A percentile compares a stretch with the other conserved stretches of the same genome.
Evolutionary conservation across 2,797 vertebrate genomes (phyloP).

Genomic region (Simalia tracyae): DNA sequence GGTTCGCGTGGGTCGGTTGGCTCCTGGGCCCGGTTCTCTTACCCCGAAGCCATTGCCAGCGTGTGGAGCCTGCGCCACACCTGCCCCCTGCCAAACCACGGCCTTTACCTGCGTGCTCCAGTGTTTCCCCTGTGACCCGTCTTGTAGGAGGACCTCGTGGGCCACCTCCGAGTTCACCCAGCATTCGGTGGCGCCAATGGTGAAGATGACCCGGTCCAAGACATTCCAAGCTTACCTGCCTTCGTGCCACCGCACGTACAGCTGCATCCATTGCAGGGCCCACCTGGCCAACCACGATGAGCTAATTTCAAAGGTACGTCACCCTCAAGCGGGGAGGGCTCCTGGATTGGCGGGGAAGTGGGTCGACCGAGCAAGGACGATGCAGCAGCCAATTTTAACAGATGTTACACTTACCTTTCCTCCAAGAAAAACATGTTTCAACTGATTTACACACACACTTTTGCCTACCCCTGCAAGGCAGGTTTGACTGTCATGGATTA

Average conservation of each 20-base stretch:
- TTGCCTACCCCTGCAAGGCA: no score
- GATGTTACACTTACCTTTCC: neutral
- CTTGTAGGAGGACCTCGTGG: constrained; percentile 96
- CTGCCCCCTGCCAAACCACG: constrained; percentile 89
- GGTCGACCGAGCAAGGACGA: neutral
- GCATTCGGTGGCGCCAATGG: constrained; percentile 85
- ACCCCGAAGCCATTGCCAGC: constrained; percentile 69
- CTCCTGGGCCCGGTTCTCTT: constrained; percentile 38
- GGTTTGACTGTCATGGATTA: no score
- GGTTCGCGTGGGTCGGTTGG: constrained; percentile 48
- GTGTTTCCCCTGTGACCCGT: constrained; percentile 98
- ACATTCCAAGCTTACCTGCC: constrained; percentile 98
- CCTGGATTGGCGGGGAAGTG: neutral
- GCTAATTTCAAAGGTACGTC: constrained; percentile 95
- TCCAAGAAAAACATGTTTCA: neutral
- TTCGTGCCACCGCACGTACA: constrained; percentile 97
- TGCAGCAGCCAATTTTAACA: neutral
- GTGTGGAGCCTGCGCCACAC: constrained; percentile 88
- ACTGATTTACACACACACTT: no score
- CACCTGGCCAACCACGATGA: constrained; percentile 98
- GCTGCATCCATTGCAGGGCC: constrained; percentile 98
- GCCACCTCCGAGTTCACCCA: constrained; percentile 85
- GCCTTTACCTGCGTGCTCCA: constrained; percentile 99
- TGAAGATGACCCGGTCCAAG: constrained; percentile 92
- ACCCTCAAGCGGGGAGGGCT: neutral